Evolutionary conservation across 2,888 invertebrate species (phyloP).

Genomic region (Augiades crinisus): DNA sequence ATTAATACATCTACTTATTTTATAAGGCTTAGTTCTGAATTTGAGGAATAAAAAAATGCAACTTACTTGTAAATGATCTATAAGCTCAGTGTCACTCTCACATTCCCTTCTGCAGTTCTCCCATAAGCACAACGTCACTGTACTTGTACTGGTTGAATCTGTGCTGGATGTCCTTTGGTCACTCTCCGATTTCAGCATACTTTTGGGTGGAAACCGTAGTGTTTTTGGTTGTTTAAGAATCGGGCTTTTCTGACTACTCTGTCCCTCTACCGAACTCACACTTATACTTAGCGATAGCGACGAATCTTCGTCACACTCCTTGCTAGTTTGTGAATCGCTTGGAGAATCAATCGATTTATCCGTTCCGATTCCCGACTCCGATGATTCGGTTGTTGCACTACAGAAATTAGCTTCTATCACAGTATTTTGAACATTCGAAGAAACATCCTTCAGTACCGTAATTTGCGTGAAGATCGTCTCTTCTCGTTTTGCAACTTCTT

Average conservation of each 20-base stretch:
- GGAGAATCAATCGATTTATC: slow-evolving; percentile 76
- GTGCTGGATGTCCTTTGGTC: slow-evolving; percentile 61
- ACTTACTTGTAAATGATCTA: slow-evolving; percentile 92
- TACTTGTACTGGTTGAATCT: slow-evolving; percentile 61
- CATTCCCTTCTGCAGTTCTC: slow-evolving; percentile 90
- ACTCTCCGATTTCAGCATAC: slow-evolving; percentile 56
- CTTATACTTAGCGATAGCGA: slow-evolving; percentile 69
- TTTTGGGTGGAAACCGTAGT: slow-evolving; percentile 88
- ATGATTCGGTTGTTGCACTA: slow-evolving; percentile 65
- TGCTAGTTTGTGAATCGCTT: slow-evolving; percentile 70
- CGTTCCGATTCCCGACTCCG: slow-evolving; percentile 72
- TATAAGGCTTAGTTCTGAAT: too few species aligned
- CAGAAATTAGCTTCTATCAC: slow-evolving; percentile 71
- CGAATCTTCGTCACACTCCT: slow-evolving; percentile 75
- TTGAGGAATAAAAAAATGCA: neutral
- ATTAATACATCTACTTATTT: too few species aligned
- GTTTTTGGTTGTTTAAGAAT: slow-evolving; percentile 91
- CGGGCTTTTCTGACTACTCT: slow-evolving; percentile 83
- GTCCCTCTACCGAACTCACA: slow-evolving; percentile 61
- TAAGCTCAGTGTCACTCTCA: slow-evolving; percentile 89
- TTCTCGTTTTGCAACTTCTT: slow-evolving; percentile 65
- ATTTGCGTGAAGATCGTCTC: slow-evolving; percentile 74
- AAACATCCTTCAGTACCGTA: slow-evolving; percentile 71
- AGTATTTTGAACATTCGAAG: slow-evolving; percentile 68
- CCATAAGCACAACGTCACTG: slow-evolving; percentile 87